Conservation (phyloP, 35 echinoderm and acorn worm genomes). For the Anneissia japonica region DNA sequence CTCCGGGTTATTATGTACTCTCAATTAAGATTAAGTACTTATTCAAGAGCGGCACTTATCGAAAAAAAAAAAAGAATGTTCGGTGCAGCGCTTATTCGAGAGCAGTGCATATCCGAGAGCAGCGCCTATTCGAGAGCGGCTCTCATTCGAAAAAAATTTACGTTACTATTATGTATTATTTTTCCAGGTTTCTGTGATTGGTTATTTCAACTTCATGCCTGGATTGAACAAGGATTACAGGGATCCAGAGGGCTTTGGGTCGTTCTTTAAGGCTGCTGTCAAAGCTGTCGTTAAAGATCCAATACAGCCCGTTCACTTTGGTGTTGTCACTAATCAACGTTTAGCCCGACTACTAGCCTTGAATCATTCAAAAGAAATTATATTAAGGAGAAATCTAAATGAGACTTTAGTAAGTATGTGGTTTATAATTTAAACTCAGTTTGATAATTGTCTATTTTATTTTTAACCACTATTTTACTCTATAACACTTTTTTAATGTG, state of each 20-base stretch:
- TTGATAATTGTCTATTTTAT: too few relatives aligned
- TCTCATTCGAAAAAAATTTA: too few relatives aligned
- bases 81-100: too few relatives aligned
- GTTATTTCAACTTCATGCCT: conserved; percentile 57
- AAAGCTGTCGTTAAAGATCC: conserved; percentile 62
- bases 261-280: conserved; percentile 66
- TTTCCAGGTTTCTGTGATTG: conserved; percentile 56
- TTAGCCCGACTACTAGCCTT: conserved; percentile 46
- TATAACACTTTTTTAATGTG: too few relatives aligned
- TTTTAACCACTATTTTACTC: too few relatives aligned
- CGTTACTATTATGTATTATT: too few relatives aligned
- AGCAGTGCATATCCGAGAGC: too few relatives aligned
- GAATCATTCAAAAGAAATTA: conserved; percentile 23
- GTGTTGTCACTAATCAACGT: conserved; percentile 51
- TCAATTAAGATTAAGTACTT: too few relatives aligned
- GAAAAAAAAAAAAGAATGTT: too few relatives aligned
- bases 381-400: conserved; percentile 61
- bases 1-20: too few relatives aligned
- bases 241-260: conserved; percentile 39
- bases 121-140: too few relatives aligned
- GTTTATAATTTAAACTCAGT: not conserved
- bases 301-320: conserved; percentile 67
- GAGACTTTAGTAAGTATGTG: conserved; percentile 61
- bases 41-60: too few relatives aligned
- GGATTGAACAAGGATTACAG: not conserved